Conservation (phyloP, 1,140 invertebrate genomes). For the Anastrepha ludens region DNA sequence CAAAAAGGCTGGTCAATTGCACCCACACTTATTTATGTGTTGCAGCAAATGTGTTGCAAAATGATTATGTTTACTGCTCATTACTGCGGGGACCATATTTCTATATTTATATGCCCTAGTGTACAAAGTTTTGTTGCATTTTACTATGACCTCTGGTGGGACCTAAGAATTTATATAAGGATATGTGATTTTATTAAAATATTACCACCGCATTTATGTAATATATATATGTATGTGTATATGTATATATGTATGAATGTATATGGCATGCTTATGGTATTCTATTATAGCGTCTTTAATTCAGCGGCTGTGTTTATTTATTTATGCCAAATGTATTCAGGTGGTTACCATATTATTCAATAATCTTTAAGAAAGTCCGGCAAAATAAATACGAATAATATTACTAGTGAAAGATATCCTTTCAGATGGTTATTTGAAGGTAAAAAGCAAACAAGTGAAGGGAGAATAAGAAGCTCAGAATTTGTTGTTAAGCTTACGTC, state of each 20-base stretch:
- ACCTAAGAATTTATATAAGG: background rate
- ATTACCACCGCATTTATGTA: background rate
- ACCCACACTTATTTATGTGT: slow-evolving; percentile 36
- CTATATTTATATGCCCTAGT: background rate
- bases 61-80: slow-evolving; percentile 25
- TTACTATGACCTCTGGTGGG: background rate
- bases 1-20: slow-evolving; percentile 41
- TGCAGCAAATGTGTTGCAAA: background rate
- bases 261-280: background rate
- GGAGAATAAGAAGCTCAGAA: no score
- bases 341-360: background rate
- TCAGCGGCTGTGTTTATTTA: background rate
- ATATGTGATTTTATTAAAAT: background rate
- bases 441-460: no score
- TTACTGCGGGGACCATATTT: slow-evolving; percentile 19
- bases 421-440: no score
- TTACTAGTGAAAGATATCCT: no score
- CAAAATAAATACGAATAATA: no score
- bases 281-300: background rate
- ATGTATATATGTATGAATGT: background rate
- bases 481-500: no score
- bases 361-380: no score
- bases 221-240: background rate
- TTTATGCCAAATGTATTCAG: background rate
- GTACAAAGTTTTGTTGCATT: background rate